Conservation (phyloP, 2,797 vertebrate genomes). For the Sebastes oblongus region DNA sequence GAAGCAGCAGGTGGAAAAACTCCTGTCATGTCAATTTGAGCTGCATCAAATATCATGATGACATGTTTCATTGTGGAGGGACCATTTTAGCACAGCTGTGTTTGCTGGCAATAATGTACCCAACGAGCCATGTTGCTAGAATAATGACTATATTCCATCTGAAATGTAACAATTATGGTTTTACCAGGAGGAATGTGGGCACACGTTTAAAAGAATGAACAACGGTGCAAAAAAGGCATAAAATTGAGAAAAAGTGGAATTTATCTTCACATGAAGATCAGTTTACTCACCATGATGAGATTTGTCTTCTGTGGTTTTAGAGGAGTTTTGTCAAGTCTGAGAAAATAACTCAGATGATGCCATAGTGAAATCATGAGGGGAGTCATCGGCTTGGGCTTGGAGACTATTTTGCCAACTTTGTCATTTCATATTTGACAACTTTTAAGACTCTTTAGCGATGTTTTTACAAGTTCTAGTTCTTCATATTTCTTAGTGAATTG, state of each 20-base stretch:
- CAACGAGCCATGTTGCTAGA: not conserved
- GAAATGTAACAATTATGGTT: not conserved
- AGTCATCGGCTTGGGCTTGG: not conserved
- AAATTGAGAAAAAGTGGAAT: not conserved
- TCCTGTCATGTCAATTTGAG: not conserved
- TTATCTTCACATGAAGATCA: not conserved
- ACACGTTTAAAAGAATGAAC: not conserved
- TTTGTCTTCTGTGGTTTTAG: not conserved
- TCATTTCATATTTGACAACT: not conserved
- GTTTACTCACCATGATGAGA: no score
- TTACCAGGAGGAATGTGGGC: not conserved
- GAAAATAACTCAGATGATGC: no score
- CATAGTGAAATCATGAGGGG: not conserved
- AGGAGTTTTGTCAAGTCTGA: not conserved
- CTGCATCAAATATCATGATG: not conserved
- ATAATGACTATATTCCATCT: not conserved
- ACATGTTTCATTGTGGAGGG: not conserved
- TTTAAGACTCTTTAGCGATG: not conserved
- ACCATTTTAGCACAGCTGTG: not conserved
- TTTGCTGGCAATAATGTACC: not conserved
- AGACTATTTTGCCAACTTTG: not conserved
- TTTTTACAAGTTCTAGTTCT: not conserved
- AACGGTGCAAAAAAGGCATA: not conserved
- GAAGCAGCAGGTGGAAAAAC: not conserved
- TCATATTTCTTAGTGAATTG: not conserved